Evolutionary conservation across 2,797 vertebrate genomes (phyloP).

Genomic region (Lates japonicus): DNA sequence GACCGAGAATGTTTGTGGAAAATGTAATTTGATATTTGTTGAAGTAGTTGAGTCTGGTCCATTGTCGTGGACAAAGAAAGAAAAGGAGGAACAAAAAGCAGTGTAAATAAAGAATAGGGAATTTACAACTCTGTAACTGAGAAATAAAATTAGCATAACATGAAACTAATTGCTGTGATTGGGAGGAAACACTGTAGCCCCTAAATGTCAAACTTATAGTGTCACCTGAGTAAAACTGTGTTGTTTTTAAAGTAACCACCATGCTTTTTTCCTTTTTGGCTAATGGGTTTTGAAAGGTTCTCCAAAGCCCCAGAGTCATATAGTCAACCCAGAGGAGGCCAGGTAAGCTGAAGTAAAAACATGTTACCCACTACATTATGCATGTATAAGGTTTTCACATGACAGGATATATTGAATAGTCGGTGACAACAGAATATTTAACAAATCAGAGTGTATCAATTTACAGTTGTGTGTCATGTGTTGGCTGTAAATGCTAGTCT

Average conservation of each 20-base stretch:
- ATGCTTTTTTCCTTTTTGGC: not conserved
- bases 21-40: not conserved
- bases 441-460: conserved; percentile 16
- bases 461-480: conserved; percentile 41
- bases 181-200: not conserved
- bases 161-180: not conserved
- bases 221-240: conserved; percentile 1
- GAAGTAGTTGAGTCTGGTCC: not conserved
- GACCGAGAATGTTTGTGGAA: not conserved
- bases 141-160: not conserved
- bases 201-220: not conserved
- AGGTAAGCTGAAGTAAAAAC: conserved; percentile 6
- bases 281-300: conserved; percentile 1
- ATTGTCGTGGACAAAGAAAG: not conserved
- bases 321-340: not conserved
- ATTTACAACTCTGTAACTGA: not conserved
- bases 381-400: not conserved
- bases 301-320: no score
- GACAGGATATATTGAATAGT: not conserved
- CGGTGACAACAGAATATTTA: not conserved
- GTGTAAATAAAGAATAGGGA: not conserved
- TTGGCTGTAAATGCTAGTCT: not conserved
- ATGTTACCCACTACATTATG: not conserved
- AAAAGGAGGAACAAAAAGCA: not conserved
- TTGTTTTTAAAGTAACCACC: not conserved